Base-by-base conservation (phyloP, 2,797 vertebrate species). In the Nyctalus aviator region DNA sequence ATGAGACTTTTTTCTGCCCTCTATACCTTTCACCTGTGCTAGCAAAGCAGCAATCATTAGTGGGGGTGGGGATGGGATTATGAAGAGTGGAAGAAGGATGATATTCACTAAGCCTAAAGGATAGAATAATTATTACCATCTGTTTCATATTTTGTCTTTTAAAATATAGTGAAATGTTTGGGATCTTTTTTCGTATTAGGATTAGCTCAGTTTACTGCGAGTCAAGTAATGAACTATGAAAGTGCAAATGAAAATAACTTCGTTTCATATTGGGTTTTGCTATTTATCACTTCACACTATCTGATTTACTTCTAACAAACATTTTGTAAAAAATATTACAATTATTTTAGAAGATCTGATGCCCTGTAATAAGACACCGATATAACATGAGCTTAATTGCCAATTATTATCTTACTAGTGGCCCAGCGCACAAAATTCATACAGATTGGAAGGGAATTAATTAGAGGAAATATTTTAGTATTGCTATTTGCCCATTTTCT, bases 1-100 rank as follows among this genome's bases (percentile, higher is more conserved):
- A 53, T 50, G 18, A 84, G 50, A 18, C 0, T 14, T 84, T 64
- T 62, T 41, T 2, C 20, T 81, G 3, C 59, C 3, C 3, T 78
- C 32, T 44, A 5, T 64, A n/a, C 27, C 10, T 72, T 2, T 82
- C 4, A 62, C 6, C 15, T 73, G 0, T n/a, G n/a, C 41, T 88
- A 27, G 30, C 73, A 84, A 87, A 66, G 6, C 8, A 37, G 8
- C 68, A 46, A 44, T 73, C 15, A 4, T 32, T 50, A 37, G 25
- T 44, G 41, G 6, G 4, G 7, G 3, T 1, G 0, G 1, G 3
- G 0, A 8, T 18, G 17, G 27, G 20, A 8, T 18, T 18, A 35
- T 46, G 20, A 37, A 8, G 4, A 53, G 27, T 18, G 13, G 23
- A 1, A 79, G 11, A 62, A 41, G 21, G 11, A 32, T 64, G 14